These are phyloP conservation scores for Hypotaenidia okinawae DNA, from an alignment of 2,797 vertebrate species.

Conservation along the genomic window DNA sequence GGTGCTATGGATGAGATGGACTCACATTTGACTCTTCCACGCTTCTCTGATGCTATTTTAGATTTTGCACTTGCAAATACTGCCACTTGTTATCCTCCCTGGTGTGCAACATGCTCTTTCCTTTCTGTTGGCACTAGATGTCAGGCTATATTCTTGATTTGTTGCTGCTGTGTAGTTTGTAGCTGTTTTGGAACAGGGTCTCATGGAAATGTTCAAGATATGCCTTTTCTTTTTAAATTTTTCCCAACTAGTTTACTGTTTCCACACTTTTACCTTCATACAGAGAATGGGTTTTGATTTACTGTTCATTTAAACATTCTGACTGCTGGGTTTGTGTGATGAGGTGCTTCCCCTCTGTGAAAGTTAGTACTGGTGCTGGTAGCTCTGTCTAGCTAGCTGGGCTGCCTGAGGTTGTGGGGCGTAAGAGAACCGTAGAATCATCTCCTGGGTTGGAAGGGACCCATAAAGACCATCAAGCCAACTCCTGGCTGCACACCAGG, in stretches of 20 bases:
- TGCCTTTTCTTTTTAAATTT: not conserved
- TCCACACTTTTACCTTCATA: not conserved
- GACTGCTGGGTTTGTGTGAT: not conserved
- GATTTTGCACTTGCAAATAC: not conserved
- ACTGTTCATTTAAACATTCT: not conserved
- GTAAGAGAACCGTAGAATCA: not conserved
- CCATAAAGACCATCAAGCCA: too few relatives aligned
- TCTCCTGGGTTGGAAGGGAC: too few relatives aligned
- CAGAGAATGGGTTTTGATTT: not conserved
- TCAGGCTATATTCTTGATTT: not conserved
- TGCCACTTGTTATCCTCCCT: not conserved
- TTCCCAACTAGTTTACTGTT: not conserved
- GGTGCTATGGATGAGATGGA: not conserved
- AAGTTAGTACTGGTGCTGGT: not conserved
- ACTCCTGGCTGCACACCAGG: too few relatives aligned
- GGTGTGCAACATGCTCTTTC: not conserved
- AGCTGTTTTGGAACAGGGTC: not conserved
- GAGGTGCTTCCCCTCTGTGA: not conserved
- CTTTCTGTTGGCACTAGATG: not conserved
- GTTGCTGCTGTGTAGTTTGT: not conserved
- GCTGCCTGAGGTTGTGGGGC: not conserved
- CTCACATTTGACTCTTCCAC: not conserved
- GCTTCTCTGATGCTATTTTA: not conserved
- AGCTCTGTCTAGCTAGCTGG: not conserved
- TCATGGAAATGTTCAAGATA: not conserved